A percentile compares a stretch with the other conserved stretches of the same genome.
phyloP scores from a whole-genome alignment of 2,797 vertebrate species.

The Semaprochilodus insignis region DNA sequence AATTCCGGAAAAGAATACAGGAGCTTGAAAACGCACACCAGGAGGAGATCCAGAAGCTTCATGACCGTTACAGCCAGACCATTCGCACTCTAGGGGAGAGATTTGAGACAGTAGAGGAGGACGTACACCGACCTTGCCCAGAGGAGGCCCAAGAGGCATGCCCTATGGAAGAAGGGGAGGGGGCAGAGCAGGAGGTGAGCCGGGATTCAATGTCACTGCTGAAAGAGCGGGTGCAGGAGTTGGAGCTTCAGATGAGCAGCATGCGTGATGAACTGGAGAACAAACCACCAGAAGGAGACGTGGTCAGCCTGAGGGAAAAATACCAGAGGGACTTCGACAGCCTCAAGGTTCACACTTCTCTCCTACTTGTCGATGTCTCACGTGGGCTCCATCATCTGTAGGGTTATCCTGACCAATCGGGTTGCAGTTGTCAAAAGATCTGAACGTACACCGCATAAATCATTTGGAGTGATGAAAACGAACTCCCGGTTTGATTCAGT shows the following conservation, averaged over 20 bases:
- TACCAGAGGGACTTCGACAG: constrained; percentile 98
- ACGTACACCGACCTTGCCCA: background rate
- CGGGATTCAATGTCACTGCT: constrained; percentile 83
- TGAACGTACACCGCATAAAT: background rate
- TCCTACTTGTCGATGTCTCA: background rate
- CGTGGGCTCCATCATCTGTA: background rate
- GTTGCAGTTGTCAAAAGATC: constrained; percentile 19
- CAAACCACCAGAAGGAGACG: constrained; percentile 87
- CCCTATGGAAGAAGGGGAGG: constrained; percentile 66
- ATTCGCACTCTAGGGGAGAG: constrained; percentile 78
- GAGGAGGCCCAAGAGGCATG: background rate
- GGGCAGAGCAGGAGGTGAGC: constrained; percentile 48
- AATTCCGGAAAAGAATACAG: constrained; percentile 85
- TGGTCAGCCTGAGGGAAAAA: constrained; percentile 88
- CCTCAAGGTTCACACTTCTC: constrained; percentile 86
- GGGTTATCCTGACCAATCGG: background rate
- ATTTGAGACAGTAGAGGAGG: constrained; percentile 61
- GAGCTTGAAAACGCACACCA: constrained; percentile 85
- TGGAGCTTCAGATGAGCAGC: constrained; percentile 91
- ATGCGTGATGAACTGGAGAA: constrained; percentile 94
- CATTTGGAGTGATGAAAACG: background rate
- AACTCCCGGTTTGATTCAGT: background rate
- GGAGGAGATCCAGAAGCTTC: constrained; percentile 86
- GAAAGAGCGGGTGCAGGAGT: constrained; percentile 89
- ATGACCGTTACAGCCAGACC: constrained; percentile 82